phyloP scores from a whole-genome alignment of 1,140 invertebrate genomes.

The Geopemphigus sp. region DNA sequence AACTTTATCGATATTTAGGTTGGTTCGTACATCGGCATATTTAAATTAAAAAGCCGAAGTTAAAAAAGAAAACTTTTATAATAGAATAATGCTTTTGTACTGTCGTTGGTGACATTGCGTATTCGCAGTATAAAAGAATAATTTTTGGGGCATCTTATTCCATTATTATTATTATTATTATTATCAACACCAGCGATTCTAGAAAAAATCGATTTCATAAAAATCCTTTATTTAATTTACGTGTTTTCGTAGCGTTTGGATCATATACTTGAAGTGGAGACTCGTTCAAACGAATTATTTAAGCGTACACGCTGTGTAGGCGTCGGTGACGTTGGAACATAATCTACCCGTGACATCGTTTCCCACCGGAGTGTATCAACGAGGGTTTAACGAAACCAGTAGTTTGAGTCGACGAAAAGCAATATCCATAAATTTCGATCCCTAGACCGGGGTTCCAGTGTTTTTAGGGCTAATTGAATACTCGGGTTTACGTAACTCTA shows the following conservation, averaged over 20 bases:
- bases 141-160: too few species aligned
- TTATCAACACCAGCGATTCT: neutral
- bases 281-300: conserved; percentile 9
- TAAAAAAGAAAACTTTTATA: too few species aligned
- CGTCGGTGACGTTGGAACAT: neutral
- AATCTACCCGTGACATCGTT: conserved; percentile 13
- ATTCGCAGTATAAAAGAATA: too few species aligned
- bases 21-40: too few species aligned
- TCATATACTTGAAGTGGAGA: neutral
- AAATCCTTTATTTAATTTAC: neutral
- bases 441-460: neutral
- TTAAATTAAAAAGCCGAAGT: too few species aligned
- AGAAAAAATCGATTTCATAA: conserved; percentile 12
- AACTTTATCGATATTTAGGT: too few species aligned
- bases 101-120: too few species aligned
- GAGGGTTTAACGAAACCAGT: conserved; percentile 10
- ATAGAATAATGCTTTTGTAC: too few species aligned
- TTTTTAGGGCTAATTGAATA: conserved; percentile 43
- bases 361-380: neutral
- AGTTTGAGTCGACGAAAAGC: conserved; percentile 16
- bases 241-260: neutral
- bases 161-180: too few species aligned
- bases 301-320: neutral
- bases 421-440: conserved; percentile 37
- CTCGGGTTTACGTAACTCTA: conserved; percentile 8